Evolutionary conservation across 2,888 invertebrate species (phyloP), one percentile per base, ranked within the genome.

Genomic region (Boloria euphrosyne): DNA sequence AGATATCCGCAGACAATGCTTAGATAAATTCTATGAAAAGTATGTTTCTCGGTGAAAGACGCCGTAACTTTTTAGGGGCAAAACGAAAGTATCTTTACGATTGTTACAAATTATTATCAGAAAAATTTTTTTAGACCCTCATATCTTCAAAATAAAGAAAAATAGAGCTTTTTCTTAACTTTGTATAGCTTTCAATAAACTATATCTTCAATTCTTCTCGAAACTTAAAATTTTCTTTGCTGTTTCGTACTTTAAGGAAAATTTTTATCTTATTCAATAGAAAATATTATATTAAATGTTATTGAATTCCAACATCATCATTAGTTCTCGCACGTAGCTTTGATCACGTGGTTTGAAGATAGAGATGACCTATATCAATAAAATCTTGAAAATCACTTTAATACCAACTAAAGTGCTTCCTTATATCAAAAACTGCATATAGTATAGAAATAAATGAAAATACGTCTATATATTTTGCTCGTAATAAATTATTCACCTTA

Each of bases 91-190:
- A 79, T 89, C 86, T 89, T 90, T 89, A 90, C 85, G 89, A 87
- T 88, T 90, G 89, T 90, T 88, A 85, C 82, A 82, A 89, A 90
- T 90, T 90, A 90, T 90, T 91, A 89, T 88, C 86, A 86, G 87
- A 89, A 88, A 89, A 89, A 89, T 84, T 86, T 81, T 78, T 83
- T 80, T 78, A 78, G 81, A 86, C 86, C 86, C 78, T 85, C 82
- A 80, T 87, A 86, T 83, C 81, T 89, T 82, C 80, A 71, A 70
- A 81, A 83, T 86, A 84, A 86, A 83, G 78, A 46, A 58, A 18
- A 31, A 13, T 13, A 4, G n/a, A 22, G 14, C 44, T 27, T 43
- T 55, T 17, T 58, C 18, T 27, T 79, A 61, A 47, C 6, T 49
- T 57, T 54, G 38, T 17, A 22, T n/a, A 10, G 1, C 7, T n/a